Evolutionary conservation across 2,888 invertebrate species (phyloP), one percentile per base, ranked within the genome.

Genomic region (Tenthredo scrophulariae): DNA sequence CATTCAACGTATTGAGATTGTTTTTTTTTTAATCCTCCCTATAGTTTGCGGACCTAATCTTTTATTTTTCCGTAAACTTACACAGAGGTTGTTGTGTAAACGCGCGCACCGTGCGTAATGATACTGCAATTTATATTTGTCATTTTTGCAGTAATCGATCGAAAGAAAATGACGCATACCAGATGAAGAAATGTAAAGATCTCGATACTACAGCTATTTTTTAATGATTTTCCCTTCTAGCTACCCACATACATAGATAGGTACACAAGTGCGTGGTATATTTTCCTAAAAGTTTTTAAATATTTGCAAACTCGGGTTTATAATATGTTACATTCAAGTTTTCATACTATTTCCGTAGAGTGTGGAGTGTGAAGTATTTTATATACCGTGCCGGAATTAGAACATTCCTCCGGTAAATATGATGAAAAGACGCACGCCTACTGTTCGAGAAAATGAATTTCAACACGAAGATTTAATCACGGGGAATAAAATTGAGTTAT

Each of bases 341-440:
- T 80, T 80, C 40, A 67, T 50, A 83, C 65, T 67, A 83, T 83
- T 83, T 67, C n/a, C 29, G 67, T 80, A 22, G 37, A 77, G 15
- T 40, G 46, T 46, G 46, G 15, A 58, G n/a, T 18, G 37, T 54
- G 58, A 29, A 79, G 79, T 7, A 62, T 22, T 37, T 65, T 83
- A 33, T 83, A 70, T 37, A 83, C 62, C 65, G 43, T 70, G 67
- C 26, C 70, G 50, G 46, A 83, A 83, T 83, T 83, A 70, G 83
- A 83, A 83, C 83, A 83, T 83, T 65, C 83, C 83, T 67, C 54
- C 83, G 33, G 50, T 83, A 83, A 62, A 62, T 26, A 80, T 15
- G 29, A 54, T 33, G 33, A 77, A 43, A 37, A 77, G 15, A 50
- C 46, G 77, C 18, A 77, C 33, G 77, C 29, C 29, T 77, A 75